A percentile compares a stretch with the other conserved stretches of the same genome.
These are phyloP conservation scores for Pantherophis vulpinus DNA, from an alignment of 2,797 vertebrate genomes.

Conservation along the genomic window DNA sequence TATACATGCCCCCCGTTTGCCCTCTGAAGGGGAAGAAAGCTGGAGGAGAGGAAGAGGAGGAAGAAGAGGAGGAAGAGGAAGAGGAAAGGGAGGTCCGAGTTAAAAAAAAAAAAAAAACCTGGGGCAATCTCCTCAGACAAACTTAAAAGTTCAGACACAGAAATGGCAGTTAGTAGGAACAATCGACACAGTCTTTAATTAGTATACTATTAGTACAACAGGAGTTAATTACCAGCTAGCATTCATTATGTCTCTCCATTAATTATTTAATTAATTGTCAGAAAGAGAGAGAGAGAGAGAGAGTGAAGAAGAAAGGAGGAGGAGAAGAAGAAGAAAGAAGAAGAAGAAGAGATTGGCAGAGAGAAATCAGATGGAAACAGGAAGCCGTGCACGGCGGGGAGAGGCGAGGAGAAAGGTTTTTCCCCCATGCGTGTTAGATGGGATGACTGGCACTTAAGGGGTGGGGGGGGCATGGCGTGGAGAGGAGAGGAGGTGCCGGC, in stretches of 20 bases:
- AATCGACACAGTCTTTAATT: conserved; percentile 49
- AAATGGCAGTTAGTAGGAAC: conserved; percentile 72
- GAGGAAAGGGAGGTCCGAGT: conserved; percentile 47
- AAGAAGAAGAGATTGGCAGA: conserved; percentile 49
- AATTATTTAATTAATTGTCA: conserved; percentile 43
- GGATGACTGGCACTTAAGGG: conserved; percentile 1
- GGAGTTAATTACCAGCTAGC: conserved; percentile 39
- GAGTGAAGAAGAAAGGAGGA: neutral
- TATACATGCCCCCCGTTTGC: rapidly evolving
- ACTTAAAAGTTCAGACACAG: conserved; percentile 69
- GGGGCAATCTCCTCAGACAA: conserved; percentile 63
- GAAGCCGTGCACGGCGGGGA: conserved; percentile 40
- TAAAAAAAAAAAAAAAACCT: conserved; percentile 16
- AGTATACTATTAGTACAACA: conserved; percentile 45
- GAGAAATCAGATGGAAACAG: conserved; percentile 39
- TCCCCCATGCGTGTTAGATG: conserved; percentile 26
- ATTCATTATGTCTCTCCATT: conserved; percentile 33
- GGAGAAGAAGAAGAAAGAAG: conserved; percentile 39
- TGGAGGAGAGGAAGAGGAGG: conserved; percentile 20
- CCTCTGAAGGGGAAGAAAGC: neutral
- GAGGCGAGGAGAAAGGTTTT: neutral
- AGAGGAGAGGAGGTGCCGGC: neutral
- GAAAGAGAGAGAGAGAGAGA: conserved; percentile 48
- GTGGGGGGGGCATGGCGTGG: neutral
- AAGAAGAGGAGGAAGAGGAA: neutral